Evolutionary conservation across 1,140 invertebrate genomes (phyloP).

Genomic region (Zophobas morio): DNA sequence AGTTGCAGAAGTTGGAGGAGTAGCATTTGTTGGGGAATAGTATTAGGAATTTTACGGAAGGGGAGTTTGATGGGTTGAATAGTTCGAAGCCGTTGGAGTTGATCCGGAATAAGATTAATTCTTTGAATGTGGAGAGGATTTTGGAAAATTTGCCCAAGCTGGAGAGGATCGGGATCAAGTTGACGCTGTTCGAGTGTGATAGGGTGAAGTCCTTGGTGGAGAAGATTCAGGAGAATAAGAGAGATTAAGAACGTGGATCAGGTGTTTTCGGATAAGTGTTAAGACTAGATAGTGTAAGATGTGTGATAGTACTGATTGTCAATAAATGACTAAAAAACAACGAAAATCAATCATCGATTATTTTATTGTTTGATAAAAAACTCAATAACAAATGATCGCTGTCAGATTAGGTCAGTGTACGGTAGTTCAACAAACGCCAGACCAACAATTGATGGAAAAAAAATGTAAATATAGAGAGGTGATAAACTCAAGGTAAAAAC

Average conservation of each 20-base stretch:
- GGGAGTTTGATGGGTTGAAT: constrained; percentile 24
- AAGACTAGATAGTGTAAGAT: too few species aligned
- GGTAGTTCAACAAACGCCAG: too few species aligned
- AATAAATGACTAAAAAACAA: too few species aligned
- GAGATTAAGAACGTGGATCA: constrained; percentile 45
- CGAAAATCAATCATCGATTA: too few species aligned
- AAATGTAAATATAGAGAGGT: too few species aligned
- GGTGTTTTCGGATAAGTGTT: constrained; percentile 26
- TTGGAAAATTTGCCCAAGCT: constrained; percentile 36
- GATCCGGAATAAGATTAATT: constrained; percentile 43
- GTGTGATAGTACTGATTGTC: too few species aligned
- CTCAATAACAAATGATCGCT: too few species aligned
- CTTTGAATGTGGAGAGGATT: constrained; percentile 33
- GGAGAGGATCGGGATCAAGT: constrained; percentile 32
- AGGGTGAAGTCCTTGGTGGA: constrained; percentile 34
- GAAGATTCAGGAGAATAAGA: constrained; percentile 33
- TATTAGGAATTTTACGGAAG: constrained; percentile 40
- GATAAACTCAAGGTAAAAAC: too few species aligned
- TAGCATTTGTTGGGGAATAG: constrained; percentile 43
- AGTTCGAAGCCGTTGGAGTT: constrained; percentile 31
- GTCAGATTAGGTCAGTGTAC: too few species aligned
- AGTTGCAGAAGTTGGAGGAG: constrained; percentile 43
- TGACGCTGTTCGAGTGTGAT: constrained; percentile 32
- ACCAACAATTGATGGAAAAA: too few species aligned
- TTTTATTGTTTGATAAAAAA: too few species aligned